Evolutionary conservation across 2,888 invertebrate species (phyloP), one percentile per base, ranked within the genome.

Genomic region (Nemotelus pantherinus): DNA sequence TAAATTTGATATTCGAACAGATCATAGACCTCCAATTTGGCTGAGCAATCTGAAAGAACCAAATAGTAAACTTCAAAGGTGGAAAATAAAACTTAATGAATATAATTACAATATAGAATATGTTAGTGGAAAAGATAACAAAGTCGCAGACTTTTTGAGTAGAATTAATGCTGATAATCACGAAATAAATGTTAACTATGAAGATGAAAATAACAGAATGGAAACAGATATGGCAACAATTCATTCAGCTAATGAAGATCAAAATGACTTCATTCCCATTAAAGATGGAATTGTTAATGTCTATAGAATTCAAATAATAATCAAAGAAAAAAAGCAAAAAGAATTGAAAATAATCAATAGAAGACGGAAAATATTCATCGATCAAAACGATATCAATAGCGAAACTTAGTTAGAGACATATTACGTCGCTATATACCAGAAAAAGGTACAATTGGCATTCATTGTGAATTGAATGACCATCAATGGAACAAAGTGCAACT

Each of bases 1-100:
- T 39, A 78, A 77, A 67, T 80, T 78, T 64, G 44, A 64, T 5
- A 58, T 81, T 2, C 60, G 68, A 6, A 81, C 79, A 2, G 79
- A 81, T 48, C 81, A 82, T 25, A 48, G 68, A 10, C 53, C 68
- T 4, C 41, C 50, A 25, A 39, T n/a, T 3, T 68, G 50, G 68
- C 41, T 68, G 5, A 39, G 39, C 3, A 68, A 10, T 6, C 41
- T 68, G 6, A 68, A 53, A 53, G 68, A 68, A 68, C 68, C 48
- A 48, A 68, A 68, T 44, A 50, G 39, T 50, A 68, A 68, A 50
- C 68, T 68, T 3, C 68, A 68, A 10, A 48, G 68, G 10, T 68
- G 68, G 68, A 68, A 68, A 53, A 43, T 39, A 5, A 10, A 50
- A 39, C 53, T 68, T 3, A 41, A 68, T 9, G 68, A 68, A 41